Evolutionary conservation across 2,888 invertebrate genomes (phyloP), one percentile per base, ranked within the genome.

Genomic region (Listrodromus nycthemerus): DNA sequence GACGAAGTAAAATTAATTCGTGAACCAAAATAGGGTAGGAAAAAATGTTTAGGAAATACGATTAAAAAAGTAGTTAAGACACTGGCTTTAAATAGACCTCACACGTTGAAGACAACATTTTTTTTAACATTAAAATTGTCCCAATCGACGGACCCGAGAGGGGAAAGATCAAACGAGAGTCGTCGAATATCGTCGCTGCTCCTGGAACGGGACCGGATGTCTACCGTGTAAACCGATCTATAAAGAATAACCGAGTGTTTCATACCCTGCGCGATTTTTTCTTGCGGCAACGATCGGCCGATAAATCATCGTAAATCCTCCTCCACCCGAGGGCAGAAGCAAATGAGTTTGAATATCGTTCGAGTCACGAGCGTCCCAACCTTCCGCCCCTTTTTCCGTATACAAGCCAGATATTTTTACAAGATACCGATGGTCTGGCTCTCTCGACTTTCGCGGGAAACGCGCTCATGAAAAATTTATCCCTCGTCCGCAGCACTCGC

Each of bases 221-320:
- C 80, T 83, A 80, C 76, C 55, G 58, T 71, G 80, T 83, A 83
- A 83, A 71, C 75, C 50, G 61, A 58, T 50, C 50, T 61, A 37
- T 69, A 75, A 48, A 66, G 58, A 80, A 80, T 55, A 71, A 65
- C 21, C 70, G 16, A 30, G 65, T 70, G 30, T 41, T 63, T 19
- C 63, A 58, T 58, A 50, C 55, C 66, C 80, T 67, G 71, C 71
- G 70, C 37, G 75, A 48, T 70, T 70, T 75, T 24, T 30, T 66
- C 75, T 65, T 16, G 74, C 75, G 48, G 66, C 50, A 48, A 71
- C 41, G 76, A 70, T 80, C 66, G 66, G 61, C 76, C 66, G 66
- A 83, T 83, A 83, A 83, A 83, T 83, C 83, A 83, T 80, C 66
- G 65, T 50, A 41, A 21, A 52, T 41, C 71, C 66, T 80, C 45